Evolutionary conservation across 2,888 invertebrate genomes (phyloP), one percentile per base, ranked within the genome.

Genomic region (Mimachlamys varia): DNA sequence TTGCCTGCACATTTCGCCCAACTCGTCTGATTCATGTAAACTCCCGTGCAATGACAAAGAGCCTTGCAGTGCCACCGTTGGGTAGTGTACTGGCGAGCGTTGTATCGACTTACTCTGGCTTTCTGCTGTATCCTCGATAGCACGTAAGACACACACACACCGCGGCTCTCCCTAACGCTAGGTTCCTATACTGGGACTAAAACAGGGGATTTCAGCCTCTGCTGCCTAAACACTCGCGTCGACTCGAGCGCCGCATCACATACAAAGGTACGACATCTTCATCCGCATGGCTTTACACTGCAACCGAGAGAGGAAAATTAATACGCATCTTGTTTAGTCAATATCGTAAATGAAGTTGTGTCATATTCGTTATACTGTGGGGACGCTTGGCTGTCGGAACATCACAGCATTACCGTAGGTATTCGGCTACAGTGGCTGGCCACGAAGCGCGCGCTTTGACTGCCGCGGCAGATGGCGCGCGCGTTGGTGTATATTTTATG

Each of bases 271-370:
- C 50, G n/a, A n/a, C 50, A 55, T 88, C 88, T 88, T 50, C 88
- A 44, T 88, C 88, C 88, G 88, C 88, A 88, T 27, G n/a, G 50
- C 88, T 22, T 88, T 44, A 53, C 22, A 88, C 88, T 53, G 88
- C 88, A 88, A 50, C 88, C 50, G 88, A 53, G 88, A 50, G 55
- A 53, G 88, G 33, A 88, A 88, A 88, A 76, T 76, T 76, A 76
- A 76, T 76, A 76, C 76, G 76, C 76, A 76, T 76, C 76, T 76
- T 76, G 76, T 76, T 76, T 17, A 76, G 76, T 76, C 76, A 22
- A 76, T 76, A 76, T 76, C 33, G 76, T 76, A 76, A 27, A 76
- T 76, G 76, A 76, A 76, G 76, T 76, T 76, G 76, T 76, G 76
- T 76, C 76, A 76, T 76, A 76, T 27, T 76, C 33, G 33, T 76